Evolutionary conservation across 2,113 vertebrate species (phyloP).

Genomic region (Condylura cristata): DNA sequence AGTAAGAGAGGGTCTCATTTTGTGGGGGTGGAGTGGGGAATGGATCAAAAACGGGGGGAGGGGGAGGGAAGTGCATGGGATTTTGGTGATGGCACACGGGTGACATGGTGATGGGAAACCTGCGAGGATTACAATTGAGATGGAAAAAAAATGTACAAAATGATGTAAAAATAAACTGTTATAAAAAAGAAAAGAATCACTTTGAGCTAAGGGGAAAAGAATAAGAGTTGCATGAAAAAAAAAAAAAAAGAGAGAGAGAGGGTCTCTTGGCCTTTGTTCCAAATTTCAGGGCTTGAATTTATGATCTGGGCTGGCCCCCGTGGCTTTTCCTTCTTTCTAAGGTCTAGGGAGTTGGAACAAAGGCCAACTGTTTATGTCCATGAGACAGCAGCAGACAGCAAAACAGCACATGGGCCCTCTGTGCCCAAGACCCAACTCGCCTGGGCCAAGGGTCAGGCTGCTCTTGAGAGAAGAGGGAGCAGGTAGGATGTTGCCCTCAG

Average conservation of each 20-base stretch:
- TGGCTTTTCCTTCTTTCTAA: neutral
- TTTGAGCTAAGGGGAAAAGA: too few species aligned
- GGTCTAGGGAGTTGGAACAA: neutral
- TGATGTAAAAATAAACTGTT: too few species aligned
- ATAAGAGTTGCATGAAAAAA: too few species aligned
- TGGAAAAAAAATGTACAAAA: too few species aligned
- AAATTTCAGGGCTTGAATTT: neutral
- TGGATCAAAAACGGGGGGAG: too few species aligned
- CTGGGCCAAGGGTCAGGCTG: neutral
- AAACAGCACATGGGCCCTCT: fast-evolving
- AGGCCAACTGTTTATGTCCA: neutral
- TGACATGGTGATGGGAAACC: too few species aligned
- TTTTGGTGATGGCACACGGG: too few species aligned
- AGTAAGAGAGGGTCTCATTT: neutral
- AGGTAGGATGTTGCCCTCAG: neutral
- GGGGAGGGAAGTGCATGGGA: too few species aligned
- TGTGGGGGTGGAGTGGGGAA: too few species aligned
- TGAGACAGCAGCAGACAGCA: neutral
- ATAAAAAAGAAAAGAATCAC: too few species aligned
- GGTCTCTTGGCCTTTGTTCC: neutral
- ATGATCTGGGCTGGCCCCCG: neutral
- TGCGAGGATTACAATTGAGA: too few species aligned
- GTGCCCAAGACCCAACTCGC: neutral
- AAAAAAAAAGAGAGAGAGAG: neutral
- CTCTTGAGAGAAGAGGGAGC: neutral